Conservation (phyloP, 2,113 vertebrate genomes). For the Cnemophilus loriae region DNA sequence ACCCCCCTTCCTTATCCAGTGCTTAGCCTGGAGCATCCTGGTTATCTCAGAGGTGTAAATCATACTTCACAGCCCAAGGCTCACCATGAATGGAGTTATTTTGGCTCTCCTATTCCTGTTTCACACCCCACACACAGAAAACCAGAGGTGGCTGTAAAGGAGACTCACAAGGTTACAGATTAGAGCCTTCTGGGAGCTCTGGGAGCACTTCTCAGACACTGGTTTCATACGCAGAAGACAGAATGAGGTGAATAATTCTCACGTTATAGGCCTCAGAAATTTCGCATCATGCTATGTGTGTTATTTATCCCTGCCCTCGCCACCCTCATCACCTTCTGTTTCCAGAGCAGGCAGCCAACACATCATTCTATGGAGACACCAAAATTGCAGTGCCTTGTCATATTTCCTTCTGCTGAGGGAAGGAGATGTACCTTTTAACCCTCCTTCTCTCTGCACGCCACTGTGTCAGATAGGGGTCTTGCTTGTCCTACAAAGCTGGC, state of each 20-base stretch:
- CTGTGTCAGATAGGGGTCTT: not conserved
- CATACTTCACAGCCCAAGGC: not conserved
- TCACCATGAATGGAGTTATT: not conserved
- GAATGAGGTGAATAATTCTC: not conserved
- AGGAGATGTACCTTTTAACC: not conserved
- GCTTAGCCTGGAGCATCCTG: not conserved
- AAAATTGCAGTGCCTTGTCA: not conserved
- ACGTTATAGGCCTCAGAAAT: not conserved
- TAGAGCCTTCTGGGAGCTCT: not conserved
- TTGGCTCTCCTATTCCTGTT: not conserved
- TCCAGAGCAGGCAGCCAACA: not conserved
- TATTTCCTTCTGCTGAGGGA: accelerated
- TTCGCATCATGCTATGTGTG: accelerated
- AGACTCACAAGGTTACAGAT: not conserved
- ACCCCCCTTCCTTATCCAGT: not conserved
- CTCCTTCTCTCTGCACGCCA: not conserved
- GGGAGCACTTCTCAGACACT: not conserved
- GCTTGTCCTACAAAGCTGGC: not conserved
- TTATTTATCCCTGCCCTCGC: not conserved
- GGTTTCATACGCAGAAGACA: not conserved
- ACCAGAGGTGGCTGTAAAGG: not conserved
- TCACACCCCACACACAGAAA: not conserved
- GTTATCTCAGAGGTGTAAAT: not conserved
- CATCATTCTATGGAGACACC: not conserved
- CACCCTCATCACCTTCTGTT: accelerated